Percentiles rank a stretch among this genome's conserved stretches.
Evolutionary conservation across 2,113 vertebrate species (phyloP).

Genomic region (Anarhynchus alexandrinus): DNA sequence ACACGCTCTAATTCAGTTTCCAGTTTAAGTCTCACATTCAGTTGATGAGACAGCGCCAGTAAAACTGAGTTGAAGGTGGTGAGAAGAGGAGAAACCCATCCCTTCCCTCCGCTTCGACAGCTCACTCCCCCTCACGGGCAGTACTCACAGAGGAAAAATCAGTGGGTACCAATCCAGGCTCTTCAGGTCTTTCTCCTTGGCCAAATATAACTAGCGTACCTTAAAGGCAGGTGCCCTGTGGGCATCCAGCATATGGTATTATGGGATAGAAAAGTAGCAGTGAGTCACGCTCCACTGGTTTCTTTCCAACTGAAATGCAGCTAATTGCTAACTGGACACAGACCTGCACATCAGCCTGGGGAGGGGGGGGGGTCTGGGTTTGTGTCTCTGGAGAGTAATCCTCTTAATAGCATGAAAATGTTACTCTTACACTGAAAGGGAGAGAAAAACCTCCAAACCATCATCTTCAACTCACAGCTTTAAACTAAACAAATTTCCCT

Average conservation of each 20-base stretch:
- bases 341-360: not conserved
- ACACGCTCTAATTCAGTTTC: not conserved
- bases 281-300: not conserved
- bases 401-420: not conserved
- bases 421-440: not conserved
- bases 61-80: not conserved
- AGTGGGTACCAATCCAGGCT: accelerated
- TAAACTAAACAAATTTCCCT: not conserved
- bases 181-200: not conserved
- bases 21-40: constrained; percentile 21
- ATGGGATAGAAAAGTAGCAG: not conserved
- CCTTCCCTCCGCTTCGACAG: not conserved
- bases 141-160: not conserved
- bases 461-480: not conserved
- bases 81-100: not conserved
- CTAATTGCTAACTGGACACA: not conserved
- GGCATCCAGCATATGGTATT: no score
- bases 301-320: not conserved
- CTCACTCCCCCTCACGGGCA: not conserved
- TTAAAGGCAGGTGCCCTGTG: not conserved
- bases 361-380: not conserved
- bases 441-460: not conserved
- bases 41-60: not conserved
- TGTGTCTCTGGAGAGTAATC: not conserved
- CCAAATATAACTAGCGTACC: not conserved